Evolutionary conservation across 2,113 vertebrate genomes (phyloP).

Genomic region (Hymenochirus boettgeri): DNA sequence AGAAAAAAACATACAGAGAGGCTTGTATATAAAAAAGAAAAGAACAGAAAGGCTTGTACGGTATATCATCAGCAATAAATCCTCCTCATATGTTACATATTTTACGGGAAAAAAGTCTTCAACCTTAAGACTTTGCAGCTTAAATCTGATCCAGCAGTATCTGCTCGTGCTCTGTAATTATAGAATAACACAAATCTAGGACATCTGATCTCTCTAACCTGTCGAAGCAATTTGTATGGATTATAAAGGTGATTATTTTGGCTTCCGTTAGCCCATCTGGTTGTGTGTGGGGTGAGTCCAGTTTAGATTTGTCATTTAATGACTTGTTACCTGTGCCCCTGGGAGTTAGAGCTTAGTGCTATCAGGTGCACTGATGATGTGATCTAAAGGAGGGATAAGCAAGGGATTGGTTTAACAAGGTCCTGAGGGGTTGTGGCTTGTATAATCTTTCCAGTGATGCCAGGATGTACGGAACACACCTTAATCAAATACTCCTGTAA

Average conservation of each 20-base stretch:
- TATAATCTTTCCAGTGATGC: conserved; percentile 20
- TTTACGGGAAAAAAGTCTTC: neutral
- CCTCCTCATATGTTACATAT: neutral
- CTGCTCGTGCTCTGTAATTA: conserved; percentile 28
- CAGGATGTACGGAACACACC: conserved; percentile 11
- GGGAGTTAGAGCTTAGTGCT: conserved; percentile 43
- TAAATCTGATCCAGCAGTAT: conserved; percentile 9
- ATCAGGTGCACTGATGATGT: conserved; percentile 34
- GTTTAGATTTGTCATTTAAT: conserved; percentile 60
- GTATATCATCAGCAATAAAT: neutral
- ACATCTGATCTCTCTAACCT: conserved; percentile 41
- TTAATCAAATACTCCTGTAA: neutral
- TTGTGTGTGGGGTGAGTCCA: conserved; percentile 37
- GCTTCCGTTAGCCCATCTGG: conserved; percentile 40
- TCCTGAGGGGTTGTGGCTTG: conserved; percentile 29
- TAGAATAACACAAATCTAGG: conserved; percentile 40
- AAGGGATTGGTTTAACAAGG: conserved; percentile 31
- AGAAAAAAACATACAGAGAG: too few species aligned
- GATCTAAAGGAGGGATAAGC: conserved; percentile 29
- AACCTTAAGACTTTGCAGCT: conserved; percentile 11
- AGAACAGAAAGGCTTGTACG: neutral
- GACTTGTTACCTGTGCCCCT: conserved; percentile 60
- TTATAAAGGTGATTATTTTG: conserved; percentile 47
- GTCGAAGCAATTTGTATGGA: conserved; percentile 44
- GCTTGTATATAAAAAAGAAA: neutral